These are phyloP conservation scores for Drosophila melanocephala DNA, from an alignment of 2,888 invertebrate species.

Conservation along the genomic window DNA sequence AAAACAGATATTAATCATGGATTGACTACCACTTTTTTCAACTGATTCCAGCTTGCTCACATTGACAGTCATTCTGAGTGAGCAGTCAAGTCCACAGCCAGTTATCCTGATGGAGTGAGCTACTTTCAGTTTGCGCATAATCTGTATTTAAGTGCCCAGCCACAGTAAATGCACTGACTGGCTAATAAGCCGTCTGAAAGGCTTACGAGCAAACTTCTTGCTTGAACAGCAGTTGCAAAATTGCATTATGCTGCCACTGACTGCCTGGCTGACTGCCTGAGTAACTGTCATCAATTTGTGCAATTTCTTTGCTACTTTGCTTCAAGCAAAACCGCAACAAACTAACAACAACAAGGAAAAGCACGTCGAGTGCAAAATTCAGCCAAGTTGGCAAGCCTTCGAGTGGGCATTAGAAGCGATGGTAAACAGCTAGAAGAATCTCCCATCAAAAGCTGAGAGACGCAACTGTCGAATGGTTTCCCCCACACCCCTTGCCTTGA, in stretches of 20 bases:
- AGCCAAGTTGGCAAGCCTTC: slow-evolving; percentile 71
- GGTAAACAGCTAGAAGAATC: slow-evolving; percentile 49
- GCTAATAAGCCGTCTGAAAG: slow-evolving; percentile 52
- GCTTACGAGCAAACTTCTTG: slow-evolving; percentile 31
- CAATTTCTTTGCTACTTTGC: slow-evolving; percentile 58
- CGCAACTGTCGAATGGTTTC: not conserved
- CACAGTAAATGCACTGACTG: slow-evolving; percentile 34
- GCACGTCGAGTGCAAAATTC: slow-evolving; percentile 29
- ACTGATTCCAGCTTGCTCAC: slow-evolving; percentile 13
- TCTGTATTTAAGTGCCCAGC: slow-evolving; percentile 16
- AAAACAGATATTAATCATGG: slow-evolving; percentile 32
- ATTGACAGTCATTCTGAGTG: slow-evolving; percentile 23
- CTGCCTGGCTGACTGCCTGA: slow-evolving; percentile 33
- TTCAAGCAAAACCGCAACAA: slow-evolving; percentile 32
- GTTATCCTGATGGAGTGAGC: slow-evolving; percentile 10
- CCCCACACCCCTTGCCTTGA: not conserved
- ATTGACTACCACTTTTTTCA: slow-evolving; percentile 12
- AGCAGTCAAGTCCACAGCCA: slow-evolving; percentile 6
- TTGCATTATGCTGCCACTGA: slow-evolving; percentile 35
- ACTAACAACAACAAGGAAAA: slow-evolving; percentile 12
- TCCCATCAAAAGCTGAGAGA: slow-evolving; percentile 16
- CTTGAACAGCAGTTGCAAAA: slow-evolving; percentile 17
- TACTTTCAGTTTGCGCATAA: slow-evolving; percentile 19
- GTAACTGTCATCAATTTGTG: slow-evolving; percentile 74
- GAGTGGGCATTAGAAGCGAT: slow-evolving; percentile 69